A percentile compares a stretch with the other conserved stretches of the same genome.
Evolutionary conservation across 2,113 vertebrate genomes (phyloP).

Genomic region (Megalops atlanticus): DNA sequence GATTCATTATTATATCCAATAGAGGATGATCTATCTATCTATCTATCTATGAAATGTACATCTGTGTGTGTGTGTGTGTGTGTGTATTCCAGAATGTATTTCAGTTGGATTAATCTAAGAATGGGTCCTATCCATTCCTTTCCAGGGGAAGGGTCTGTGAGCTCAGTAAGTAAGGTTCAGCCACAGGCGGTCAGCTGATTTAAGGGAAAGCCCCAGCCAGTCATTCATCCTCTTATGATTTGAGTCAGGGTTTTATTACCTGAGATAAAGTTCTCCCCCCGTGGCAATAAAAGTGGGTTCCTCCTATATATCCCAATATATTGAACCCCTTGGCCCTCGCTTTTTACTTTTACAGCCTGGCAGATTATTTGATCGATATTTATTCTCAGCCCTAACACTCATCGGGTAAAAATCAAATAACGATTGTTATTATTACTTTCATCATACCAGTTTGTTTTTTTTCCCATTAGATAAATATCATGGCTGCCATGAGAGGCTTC

Average conservation of each 20-base stretch:
- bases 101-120: too few relatives aligned
- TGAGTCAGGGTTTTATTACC: not conserved
- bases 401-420: constrained; percentile 11
- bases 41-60: too few relatives aligned
- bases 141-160: too few relatives aligned
- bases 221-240: not conserved
- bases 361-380: constrained; percentile 6
- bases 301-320: not conserved
- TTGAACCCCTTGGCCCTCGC: not conserved
- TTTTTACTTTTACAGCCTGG: not conserved
- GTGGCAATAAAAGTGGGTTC: not conserved
- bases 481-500: not conserved
- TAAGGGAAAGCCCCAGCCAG: not conserved
- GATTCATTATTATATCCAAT: too few relatives aligned
- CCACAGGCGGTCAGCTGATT: too few relatives aligned
- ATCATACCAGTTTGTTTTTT: not conserved
- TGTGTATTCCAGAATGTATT: too few relatives aligned
- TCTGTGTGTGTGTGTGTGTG: not conserved
- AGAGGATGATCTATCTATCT: too few relatives aligned
- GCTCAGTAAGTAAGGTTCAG: too few relatives aligned
- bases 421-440: not conserved
- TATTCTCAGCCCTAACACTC: not conserved
- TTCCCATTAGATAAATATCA: not conserved
- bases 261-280: not conserved
- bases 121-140: too few relatives aligned